Evolutionary conservation across 1,140 invertebrate genomes (phyloP).

Genomic region (Diorhabda carinulata): DNA sequence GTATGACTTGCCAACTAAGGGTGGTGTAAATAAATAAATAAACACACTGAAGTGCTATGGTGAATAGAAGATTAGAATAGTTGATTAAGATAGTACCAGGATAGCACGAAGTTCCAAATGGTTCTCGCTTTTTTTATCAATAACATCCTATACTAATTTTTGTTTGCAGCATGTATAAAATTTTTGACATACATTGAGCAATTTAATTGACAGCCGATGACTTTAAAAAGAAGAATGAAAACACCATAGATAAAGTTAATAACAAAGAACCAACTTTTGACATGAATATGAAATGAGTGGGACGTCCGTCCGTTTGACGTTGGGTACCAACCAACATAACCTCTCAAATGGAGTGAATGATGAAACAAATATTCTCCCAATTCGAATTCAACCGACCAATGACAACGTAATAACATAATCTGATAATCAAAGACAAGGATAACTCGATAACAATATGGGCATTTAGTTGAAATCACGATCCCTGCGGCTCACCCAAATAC

Average conservation of each 20-base stretch:
- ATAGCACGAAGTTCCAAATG: no score
- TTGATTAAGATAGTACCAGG: no score
- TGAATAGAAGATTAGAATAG: no score
- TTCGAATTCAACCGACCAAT: slow-evolving; percentile 4
- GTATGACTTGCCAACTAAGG: no score
- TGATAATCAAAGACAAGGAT: slow-evolving; percentile 14
- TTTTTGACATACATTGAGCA: no score
- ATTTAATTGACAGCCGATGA: no score
- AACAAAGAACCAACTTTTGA: neutral
- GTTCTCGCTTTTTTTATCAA: no score
- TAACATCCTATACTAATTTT: no score
- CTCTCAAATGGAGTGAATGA: neutral
- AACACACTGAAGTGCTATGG: no score
- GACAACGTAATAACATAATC: slow-evolving; percentile 10
- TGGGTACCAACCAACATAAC: neutral
- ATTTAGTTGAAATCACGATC: slow-evolving; percentile 17
- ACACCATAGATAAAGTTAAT: neutral
- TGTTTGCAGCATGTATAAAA: no score
- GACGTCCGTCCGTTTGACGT: neutral
- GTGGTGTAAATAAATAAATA: no score
- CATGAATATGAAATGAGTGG: neutral
- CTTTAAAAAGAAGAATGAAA: neutral
- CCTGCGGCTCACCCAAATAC: slow-evolving; percentile 16
- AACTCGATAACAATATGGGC: slow-evolving; percentile 22
- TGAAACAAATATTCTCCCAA: slow-evolving; percentile 2